These are phyloP conservation scores for Verasper variegatus DNA, from an alignment of 2,113 vertebrate genomes.

Conservation along the genomic window DNA sequence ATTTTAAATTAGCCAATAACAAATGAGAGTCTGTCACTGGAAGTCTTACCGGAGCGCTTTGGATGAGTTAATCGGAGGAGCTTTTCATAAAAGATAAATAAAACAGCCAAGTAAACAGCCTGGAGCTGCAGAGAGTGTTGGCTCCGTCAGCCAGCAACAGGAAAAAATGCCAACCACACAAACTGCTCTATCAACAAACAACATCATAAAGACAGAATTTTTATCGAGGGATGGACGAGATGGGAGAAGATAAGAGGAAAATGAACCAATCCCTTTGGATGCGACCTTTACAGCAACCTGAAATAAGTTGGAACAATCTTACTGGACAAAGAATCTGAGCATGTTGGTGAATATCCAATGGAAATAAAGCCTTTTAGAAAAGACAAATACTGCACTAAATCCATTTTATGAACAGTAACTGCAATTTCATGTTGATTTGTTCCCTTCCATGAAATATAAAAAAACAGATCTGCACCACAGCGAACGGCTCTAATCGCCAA, in stretches of 20 bases:
- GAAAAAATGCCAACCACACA: constrained; percentile 38
- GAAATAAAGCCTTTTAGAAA: too few relatives aligned
- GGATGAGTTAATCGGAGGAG: constrained; percentile 31
- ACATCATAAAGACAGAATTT: constrained; percentile 40
- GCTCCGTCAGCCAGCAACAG: constrained; percentile 32
- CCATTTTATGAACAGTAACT: not conserved
- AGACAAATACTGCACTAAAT: too few relatives aligned
- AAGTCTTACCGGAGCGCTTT: constrained; percentile 31
- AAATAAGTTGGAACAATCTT: too few relatives aligned
- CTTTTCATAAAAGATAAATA: constrained; percentile 33
- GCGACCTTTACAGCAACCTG: not conserved
- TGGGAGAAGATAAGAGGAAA: constrained; percentile 8
- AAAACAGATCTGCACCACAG: not conserved
- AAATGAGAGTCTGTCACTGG: constrained; percentile 4
- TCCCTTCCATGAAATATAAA: not conserved
- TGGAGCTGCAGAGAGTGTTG: constrained; percentile 42
- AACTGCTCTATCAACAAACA: constrained; percentile 46
- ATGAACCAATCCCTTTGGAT: not conserved
- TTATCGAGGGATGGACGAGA: constrained; percentile 20
- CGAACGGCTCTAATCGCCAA: not conserved
- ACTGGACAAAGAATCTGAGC: too few relatives aligned
- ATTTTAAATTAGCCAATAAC: constrained; percentile 13
- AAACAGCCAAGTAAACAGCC: constrained; percentile 57
- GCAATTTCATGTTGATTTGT: constrained; percentile 9
- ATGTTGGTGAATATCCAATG: too few relatives aligned